These are phyloP conservation scores for Hedya salicella DNA, from an alignment of 2,888 invertebrate genomes.

Conservation along the genomic window DNA sequence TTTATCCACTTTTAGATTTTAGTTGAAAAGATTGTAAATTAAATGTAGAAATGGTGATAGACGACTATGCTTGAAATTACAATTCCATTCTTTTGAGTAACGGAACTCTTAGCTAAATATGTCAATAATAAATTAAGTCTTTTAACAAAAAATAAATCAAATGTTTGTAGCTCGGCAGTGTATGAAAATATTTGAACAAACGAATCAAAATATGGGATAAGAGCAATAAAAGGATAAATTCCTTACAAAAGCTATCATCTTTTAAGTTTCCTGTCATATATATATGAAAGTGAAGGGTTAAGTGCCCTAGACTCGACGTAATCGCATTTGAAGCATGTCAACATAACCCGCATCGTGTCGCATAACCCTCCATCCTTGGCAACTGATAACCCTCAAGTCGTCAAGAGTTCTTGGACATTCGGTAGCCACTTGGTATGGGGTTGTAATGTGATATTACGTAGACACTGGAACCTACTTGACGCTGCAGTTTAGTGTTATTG, in stretches of 20 bases:
- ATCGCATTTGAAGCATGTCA: slow-evolving; percentile 14
- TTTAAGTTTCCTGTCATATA: not conserved
- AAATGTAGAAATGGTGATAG: no score
- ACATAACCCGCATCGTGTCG: slow-evolving; percentile 1
- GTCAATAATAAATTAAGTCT: no score
- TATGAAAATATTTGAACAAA: not conserved
- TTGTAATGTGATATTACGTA: slow-evolving; percentile 4
- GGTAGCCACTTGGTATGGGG: not conserved
- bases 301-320: not conserved
- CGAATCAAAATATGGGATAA: not conserved
- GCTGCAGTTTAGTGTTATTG: not conserved
- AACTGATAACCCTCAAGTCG: slow-evolving; percentile 7
- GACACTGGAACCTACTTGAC: not conserved
- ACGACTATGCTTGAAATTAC: no score
- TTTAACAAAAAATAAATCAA: not conserved
- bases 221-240: not conserved
- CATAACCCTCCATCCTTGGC: not conserved
- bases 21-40: no score
- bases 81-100: no score
- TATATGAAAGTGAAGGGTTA: not conserved
- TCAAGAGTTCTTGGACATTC: slow-evolving; percentile 7
- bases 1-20: no score
- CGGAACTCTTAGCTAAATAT: no score
- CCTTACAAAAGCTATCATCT: not conserved
- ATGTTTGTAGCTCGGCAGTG: not conserved